Evolutionary conservation across 2,888 invertebrate species (phyloP), one percentile per base, ranked within the genome.

Genomic region (Melanchra persicariae): DNA sequence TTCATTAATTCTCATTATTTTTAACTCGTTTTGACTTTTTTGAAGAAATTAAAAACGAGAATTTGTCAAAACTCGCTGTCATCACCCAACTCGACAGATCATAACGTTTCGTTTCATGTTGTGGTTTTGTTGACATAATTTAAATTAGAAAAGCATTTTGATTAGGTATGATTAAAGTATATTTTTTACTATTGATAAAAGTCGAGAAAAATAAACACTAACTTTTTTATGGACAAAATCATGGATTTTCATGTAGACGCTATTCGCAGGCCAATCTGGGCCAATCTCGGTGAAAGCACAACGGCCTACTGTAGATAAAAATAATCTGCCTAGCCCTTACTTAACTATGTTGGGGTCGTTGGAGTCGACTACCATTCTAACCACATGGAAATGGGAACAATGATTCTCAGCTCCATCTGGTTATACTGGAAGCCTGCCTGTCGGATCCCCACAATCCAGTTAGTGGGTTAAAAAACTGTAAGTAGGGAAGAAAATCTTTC

Each of bases 21-120:
- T 85, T 76, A 83, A 83, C 67, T 85, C 82, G 81, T 85, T 88
- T 87, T 84, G 81, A 81, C 84, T 86, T 85, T 84, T 85, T 86
- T 79, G 62, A 83, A 77, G 85, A 88, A 88, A 87, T 82, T 87
- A 87, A 87, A 91, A 91, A 89, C 81, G 82, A 87, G 89, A 90
- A 89, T 90, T 92, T 92, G 93, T 89, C 92, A 91, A 92, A 90
- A 84, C 88, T 88, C 79, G 81, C 89, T 91, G 90, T 91, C 92
- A 92, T 87, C 88, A 89, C 89, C 91, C 90, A 92, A 91, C 92
- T 91, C 93, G 92, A 92, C 91, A 91, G 86, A 82, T 85, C 74
- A 77, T 78, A 81, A 77, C 85, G 85, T 90, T 89, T 82, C 87
- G 82, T 87, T 88, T 74, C 70, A 83, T 63, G 43, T 51, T 79